Evolutionary conservation across 1,140 invertebrate species (phyloP), one percentile per base, ranked within the genome.

Genomic region (Pinna nobilis): DNA sequence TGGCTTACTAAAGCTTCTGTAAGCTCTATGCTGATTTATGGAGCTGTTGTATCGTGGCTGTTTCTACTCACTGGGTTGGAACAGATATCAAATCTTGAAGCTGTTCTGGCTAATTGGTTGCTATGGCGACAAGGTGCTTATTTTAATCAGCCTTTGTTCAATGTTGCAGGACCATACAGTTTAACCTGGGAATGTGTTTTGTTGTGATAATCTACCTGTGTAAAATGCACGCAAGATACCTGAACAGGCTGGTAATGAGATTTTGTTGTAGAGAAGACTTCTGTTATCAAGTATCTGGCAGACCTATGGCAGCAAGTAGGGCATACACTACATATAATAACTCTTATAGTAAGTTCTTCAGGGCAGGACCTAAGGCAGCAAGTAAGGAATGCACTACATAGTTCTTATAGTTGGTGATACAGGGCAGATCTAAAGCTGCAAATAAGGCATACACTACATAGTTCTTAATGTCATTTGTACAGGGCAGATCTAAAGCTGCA

Each of bases 31-130:
- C 30, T n/a, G n/a, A n/a, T n/a, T n/a, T n/a, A 59, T 35, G 37
- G 55, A 59, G 55, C 18, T 15, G 5, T 30, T 33, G 30, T 59
- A 59, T 59, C 55, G 33, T n/a, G n/a, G 18, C 20, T 59, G 55
- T 35, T 35, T 35, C 55, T 35, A n/a, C 37, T 59, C 55, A 59
- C 37, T 59, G 30, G 37, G 30, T 59, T 18, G 39, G 35, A 63
- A 63, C 59, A 63, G 59, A 63, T 63, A 63, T 63, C 35, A 39
- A 63, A 63, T 63, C 59, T 63, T 63, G 59, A 35, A 63, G 44
- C 39, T 30, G 35, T 63, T 63, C 44, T 44, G 44, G 35, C 59
- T 63, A 63, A 63, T 63, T 63, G 59, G 59, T 63, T 41, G 39
- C 39, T 37, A 18, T 41, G 59, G 59, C 39, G 44, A 63, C 59